phyloP scores from a whole-genome alignment of 2,113 vertebrate genomes.

The Paramisgurnus dabryanus region DNA sequence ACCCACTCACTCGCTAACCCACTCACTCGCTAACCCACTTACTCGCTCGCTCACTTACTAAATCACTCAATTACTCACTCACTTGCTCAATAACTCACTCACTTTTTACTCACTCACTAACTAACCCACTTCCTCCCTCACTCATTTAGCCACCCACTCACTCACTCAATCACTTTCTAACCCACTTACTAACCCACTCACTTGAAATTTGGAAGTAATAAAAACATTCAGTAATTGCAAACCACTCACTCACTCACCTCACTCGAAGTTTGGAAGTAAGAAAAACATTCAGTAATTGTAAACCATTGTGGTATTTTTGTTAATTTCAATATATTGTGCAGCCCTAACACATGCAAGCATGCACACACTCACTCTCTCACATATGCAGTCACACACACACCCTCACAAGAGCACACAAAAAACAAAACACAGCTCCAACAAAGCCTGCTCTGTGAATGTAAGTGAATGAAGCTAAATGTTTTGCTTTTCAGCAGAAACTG shows the following conservation, averaged over 20 bases:
- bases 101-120: background rate
- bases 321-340: too few species aligned
- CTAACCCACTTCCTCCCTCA: background rate
- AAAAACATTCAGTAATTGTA: too few species aligned
- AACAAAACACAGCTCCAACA: slow-evolving; percentile 4
- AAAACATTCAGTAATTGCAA: too few species aligned
- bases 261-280: too few species aligned
- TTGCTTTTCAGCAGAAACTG: slow-evolving; percentile 6
- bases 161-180: background rate
- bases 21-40: background rate
- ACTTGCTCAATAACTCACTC: background rate
- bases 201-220: too few species aligned
- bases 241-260: too few species aligned
- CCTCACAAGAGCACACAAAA: background rate
- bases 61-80: background rate
- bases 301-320: too few species aligned
- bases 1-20: background rate
- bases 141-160: too few species aligned
- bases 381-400: background rate
- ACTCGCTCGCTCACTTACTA: background rate
- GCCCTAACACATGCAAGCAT: background rate
- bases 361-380: background rate
- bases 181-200: background rate
- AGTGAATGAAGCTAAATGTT: slow-evolving; percentile 24
- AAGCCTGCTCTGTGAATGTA: slow-evolving; percentile 2